phyloP scores from a whole-genome alignment of 2,888 invertebrate genomes.

The Liopterus haemorrhoidalis region DNA sequence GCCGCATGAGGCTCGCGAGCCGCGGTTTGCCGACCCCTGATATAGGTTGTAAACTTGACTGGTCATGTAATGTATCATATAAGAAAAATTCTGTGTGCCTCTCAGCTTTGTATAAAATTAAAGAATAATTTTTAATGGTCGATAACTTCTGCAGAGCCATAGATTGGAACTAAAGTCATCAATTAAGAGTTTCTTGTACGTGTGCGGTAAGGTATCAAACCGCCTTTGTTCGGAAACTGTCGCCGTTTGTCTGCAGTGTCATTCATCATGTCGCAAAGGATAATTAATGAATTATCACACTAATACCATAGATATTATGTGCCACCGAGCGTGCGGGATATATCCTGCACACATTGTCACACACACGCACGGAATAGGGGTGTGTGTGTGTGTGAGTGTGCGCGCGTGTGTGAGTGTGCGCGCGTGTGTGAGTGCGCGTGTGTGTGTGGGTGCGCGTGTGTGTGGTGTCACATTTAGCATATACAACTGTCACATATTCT shows the following conservation, averaged over 20 bases:
- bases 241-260: conserved; percentile 19
- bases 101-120: too few relatives aligned
- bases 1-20: too few relatives aligned
- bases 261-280: conserved; percentile 16
- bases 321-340: conserved; percentile 2
- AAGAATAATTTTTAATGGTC: too few relatives aligned
- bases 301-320: neutral
- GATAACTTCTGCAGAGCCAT: too few relatives aligned
- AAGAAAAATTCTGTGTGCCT: too few relatives aligned
- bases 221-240: conserved; percentile 22
- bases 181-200: too few relatives aligned
- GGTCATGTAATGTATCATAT: too few relatives aligned
- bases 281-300: conserved; percentile 22
- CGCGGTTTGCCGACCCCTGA: too few relatives aligned
- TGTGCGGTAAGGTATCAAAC: too few relatives aligned
- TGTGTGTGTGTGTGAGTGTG: conserved; percentile 8
- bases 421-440: neutral
- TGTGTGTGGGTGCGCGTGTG: neutral
- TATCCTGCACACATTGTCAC: conserved; percentile 10
- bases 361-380: neutral
- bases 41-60: too few relatives aligned
- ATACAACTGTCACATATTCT: too few relatives aligned
- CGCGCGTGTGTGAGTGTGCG: neutral
- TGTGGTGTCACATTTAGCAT: neutral
- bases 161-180: too few relatives aligned